Conservation (phyloP, 2,113 vertebrate genomes). For the Dipodomys stephensi region DNA sequence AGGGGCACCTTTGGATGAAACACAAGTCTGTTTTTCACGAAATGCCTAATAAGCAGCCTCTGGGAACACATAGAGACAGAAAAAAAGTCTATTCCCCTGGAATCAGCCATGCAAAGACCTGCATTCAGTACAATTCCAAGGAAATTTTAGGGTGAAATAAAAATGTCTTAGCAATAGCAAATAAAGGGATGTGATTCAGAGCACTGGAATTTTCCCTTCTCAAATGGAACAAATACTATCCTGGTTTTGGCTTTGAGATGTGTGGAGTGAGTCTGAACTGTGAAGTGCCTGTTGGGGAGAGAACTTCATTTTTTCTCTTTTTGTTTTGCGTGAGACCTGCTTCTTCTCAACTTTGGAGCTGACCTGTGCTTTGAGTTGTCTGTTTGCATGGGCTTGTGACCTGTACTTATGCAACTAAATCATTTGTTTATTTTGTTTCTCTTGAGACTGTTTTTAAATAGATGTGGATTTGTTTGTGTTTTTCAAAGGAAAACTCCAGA, state of each 20-base stretch:
- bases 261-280: not conserved
- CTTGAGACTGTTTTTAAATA: constrained; percentile 82
- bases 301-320: not conserved
- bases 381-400: constrained; percentile 41
- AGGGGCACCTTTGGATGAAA: constrained; percentile 19
- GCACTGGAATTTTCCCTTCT: not conserved
- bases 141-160: constrained; percentile 37
- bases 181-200: constrained; percentile 37
- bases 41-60: not conserved
- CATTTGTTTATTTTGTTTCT: constrained; percentile 16
- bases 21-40: not conserved
- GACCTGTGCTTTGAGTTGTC: constrained; percentile 48
- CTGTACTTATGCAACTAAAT: not conserved
- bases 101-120: not conserved
- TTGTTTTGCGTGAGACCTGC: not conserved
- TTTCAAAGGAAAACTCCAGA: constrained; percentile 86
- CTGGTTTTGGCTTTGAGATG: constrained; percentile 28
- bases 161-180: not conserved
- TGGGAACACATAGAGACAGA: not conserved
- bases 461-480: too few species aligned
- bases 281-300: not conserved
- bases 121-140: not conserved
- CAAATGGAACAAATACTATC: not conserved
- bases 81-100: not conserved
- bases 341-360: constrained; percentile 43